Evolutionary conservation across 2,888 invertebrate genomes (phyloP).

Genomic region (Agrochola lota): DNA sequence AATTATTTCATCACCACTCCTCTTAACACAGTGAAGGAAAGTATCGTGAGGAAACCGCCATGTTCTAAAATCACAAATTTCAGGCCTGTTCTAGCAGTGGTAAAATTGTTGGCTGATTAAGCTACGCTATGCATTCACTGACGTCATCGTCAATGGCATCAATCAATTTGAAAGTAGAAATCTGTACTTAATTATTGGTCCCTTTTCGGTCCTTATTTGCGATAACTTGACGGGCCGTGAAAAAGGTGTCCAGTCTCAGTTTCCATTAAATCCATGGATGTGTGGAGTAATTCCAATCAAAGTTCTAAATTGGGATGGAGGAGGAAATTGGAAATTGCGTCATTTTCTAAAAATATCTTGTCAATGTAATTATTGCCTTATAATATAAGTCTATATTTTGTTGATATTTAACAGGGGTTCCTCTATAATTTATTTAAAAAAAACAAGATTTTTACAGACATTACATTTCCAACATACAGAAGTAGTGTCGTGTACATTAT

Average conservation of each 20-base stretch:
- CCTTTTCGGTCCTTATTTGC: background rate
- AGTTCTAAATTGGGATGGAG: background rate
- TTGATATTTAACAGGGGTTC: background rate
- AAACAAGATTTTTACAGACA: no score
- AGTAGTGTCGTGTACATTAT: no score
- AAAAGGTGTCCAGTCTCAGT: constrained; percentile 26
- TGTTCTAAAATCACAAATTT: no score
- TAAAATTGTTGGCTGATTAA: no score
- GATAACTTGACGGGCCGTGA: constrained; percentile 10
- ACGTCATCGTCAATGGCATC: background rate
- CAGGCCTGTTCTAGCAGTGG: no score
- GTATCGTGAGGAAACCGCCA: no score
- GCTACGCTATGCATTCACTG: no score
- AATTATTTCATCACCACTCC: no score
- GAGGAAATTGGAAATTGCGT: constrained; percentile 1
- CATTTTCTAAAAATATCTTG: background rate
- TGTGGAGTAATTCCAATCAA: constrained; percentile 29
- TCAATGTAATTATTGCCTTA: background rate
- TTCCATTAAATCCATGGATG: constrained; percentile 32
- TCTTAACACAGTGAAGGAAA: no score
- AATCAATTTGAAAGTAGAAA: background rate
- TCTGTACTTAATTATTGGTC: constrained; percentile 9
- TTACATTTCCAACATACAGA: no score
- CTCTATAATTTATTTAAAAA: background rate
- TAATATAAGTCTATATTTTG: background rate